Percentiles rank a stretch among this genome's conserved stretches.
These are phyloP conservation scores for Alexandromys fortis DNA, from an alignment of 2,113 vertebrate species.

Conservation along the genomic window DNA sequence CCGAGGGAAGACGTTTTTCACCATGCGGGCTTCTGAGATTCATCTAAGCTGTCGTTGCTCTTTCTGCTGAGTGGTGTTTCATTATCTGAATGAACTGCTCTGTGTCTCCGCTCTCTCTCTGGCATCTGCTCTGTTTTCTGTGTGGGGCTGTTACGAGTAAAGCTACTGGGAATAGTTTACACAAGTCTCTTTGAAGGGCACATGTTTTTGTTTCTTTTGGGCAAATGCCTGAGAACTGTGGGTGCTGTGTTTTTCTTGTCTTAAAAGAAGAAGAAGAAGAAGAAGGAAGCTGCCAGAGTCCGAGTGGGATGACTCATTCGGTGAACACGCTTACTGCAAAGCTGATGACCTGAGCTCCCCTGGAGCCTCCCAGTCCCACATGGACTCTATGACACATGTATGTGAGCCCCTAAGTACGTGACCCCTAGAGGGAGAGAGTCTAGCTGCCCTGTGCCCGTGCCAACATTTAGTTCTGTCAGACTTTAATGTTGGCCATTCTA, in stretches of 20 bases:
- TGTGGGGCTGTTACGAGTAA: constrained; percentile 53
- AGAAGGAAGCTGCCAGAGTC: background rate
- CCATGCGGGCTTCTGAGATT: background rate
- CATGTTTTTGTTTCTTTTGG: constrained; percentile 49
- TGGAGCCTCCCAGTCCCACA: background rate
- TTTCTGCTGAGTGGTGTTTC: background rate
- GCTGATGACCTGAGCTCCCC: too few species aligned
- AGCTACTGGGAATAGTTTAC: constrained; percentile 40
- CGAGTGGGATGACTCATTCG: accelerated
- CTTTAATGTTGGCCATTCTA: constrained; percentile 3
- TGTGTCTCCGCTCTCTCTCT: constrained; percentile 28
- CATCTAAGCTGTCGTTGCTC: background rate
- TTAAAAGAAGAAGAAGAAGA: background rate
- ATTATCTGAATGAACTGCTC: background rate
- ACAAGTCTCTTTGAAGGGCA: constrained; percentile 21
- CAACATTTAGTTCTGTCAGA: background rate
- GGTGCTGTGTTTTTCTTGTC: constrained; percentile 2
- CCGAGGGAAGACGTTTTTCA: background rate
- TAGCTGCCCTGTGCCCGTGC: background rate
- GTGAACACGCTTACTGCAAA: background rate
- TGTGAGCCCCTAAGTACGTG: background rate
- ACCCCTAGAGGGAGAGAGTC: background rate
- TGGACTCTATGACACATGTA: too few species aligned
- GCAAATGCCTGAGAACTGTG: constrained; percentile 52
- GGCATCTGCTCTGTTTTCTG: constrained; percentile 65